Evolutionary conservation across 92 coral and sea anemone species (phyloP), one percentile per base, ranked within the genome.

Genomic region (Porites evermanni): DNA sequence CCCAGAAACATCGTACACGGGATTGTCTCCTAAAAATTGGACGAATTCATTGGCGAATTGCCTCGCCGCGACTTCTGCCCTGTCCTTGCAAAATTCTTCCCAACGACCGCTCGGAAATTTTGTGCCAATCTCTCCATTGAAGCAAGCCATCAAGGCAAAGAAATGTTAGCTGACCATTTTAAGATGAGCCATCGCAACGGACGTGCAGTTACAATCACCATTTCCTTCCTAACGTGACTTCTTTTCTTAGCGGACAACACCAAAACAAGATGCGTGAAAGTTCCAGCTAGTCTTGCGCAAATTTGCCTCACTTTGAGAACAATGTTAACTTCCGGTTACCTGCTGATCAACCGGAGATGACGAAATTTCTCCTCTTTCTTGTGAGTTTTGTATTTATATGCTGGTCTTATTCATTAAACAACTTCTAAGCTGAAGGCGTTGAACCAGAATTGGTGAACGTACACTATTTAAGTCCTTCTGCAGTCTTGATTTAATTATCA

Each of bases 61-160:
- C 68, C 87, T 92, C 56, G 98, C 99, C 53, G 98, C 98, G 69
- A 44, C 90, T 53, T 93, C 98, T 67, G 96, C 99, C 54, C 95
- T 83, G 89, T 97, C 94, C 52, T 89, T 94, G 84, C 99, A 97
- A 82, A 97, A 97, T 79, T 93, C 99, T 88, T 97, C 99, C 99
- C 99, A 97, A 72, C 99, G 91, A 68, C 95, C 96, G 70, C 94
- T 77, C 4, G 93, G 93, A 86, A 89, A 91, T 77, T 91, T 97
- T 29, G 95, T 80, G 67, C 93, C 95, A 85, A 96, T 88, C 73
- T 95, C 98, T 61, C 98, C 98, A 95, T 95, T 95, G 88, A 84
- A 94, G 71, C 96, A 95, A 88, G 98, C 98, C 98, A 95, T 95
- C 69, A 82, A 93, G 84, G 89, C 88, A 83, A 51, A 3, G 53